Percentiles rank a stretch among this genome's conserved stretches.
Evolutionary conservation across 2,888 invertebrate species (phyloP).

Genomic region (Mamestra brassicae): DNA sequence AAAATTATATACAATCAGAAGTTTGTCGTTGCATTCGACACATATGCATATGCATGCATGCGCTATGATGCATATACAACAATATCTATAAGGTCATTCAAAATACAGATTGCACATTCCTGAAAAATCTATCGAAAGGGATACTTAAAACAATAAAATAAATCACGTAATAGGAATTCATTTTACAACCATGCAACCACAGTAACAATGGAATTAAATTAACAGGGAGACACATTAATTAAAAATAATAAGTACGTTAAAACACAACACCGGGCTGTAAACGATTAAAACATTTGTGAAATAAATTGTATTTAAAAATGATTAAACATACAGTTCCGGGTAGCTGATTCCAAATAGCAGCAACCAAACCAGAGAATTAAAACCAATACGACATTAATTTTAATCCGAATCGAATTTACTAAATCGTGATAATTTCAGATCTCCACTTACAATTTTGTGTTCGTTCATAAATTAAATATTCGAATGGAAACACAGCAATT

Average conservation of each 20-base stretch:
- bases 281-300: constrained; percentile 62
- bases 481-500: constrained; percentile 36
- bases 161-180: constrained; percentile 51
- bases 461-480: constrained; percentile 63
- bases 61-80: constrained; percentile 58
- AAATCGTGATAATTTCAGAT: constrained; percentile 57
- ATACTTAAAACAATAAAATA: constrained; percentile 49
- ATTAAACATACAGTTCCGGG: constrained; percentile 86
- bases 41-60: constrained; percentile 42
- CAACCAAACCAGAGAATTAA: constrained; percentile 79
- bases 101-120: constrained; percentile 47
- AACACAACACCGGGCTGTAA: constrained; percentile 61
- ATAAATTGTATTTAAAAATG: constrained; percentile 72
- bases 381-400: constrained; percentile 74
- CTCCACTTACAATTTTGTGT: constrained; percentile 56
- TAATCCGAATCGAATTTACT: constrained; percentile 68
- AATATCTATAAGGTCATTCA: constrained; percentile 43
- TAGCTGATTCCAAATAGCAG: constrained; percentile 84
- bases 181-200: constrained; percentile 65
- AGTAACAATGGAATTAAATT: constrained; percentile 54
- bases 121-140: constrained; percentile 57
- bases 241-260: constrained; percentile 42
- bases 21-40: constrained; percentile 41
- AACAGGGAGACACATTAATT: constrained; percentile 37
- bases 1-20: neutral